Evolutionary conservation across 2,888 invertebrate species (phyloP).

Genomic region (Blastobasis lacticolella): DNA sequence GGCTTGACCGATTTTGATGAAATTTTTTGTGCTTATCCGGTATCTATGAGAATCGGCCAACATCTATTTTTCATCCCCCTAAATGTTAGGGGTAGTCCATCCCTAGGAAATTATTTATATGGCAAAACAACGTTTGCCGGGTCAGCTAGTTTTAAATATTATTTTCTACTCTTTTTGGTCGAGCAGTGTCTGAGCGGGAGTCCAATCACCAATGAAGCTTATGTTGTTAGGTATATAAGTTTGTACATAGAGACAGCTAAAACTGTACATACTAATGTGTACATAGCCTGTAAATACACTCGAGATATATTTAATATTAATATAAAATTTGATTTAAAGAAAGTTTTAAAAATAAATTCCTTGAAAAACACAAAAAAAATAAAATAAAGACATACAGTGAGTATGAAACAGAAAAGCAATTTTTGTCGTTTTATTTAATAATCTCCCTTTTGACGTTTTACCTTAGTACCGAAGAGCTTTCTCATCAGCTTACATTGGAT

Average conservation of each 20-base stretch:
- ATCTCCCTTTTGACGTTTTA: not conserved
- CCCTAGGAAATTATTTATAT: too few species aligned
- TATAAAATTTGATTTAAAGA: conserved; percentile 65
- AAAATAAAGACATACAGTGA: conserved; percentile 68
- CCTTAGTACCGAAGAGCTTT: not conserved
- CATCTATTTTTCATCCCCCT: too few species aligned
- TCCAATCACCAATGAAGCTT: not conserved
- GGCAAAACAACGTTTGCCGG: too few species aligned
- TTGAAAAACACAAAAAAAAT: conserved; percentile 55
- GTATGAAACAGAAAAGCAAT: conserved; percentile 66
- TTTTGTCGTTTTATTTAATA: conserved; percentile 46
- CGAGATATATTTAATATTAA: conserved; percentile 63
- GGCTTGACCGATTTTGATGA: too few species aligned
- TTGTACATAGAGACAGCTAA: conserved; percentile 1
- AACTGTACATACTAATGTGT: conserved; percentile 25
- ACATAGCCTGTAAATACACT: conserved; percentile 66
- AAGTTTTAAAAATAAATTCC: conserved; percentile 64
- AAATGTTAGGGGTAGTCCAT: too few species aligned
- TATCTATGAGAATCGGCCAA: too few species aligned
- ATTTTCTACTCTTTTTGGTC: too few species aligned
- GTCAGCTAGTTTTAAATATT: too few species aligned
- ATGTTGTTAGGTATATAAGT: conserved; percentile 1
- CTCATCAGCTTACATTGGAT: not conserved
- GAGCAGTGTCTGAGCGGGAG: too few species aligned
- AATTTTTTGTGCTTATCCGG: too few species aligned